These are phyloP conservation scores for Lithobates pipiens DNA, from an alignment of 2,797 vertebrate genomes.

Conservation along the genomic window DNA sequence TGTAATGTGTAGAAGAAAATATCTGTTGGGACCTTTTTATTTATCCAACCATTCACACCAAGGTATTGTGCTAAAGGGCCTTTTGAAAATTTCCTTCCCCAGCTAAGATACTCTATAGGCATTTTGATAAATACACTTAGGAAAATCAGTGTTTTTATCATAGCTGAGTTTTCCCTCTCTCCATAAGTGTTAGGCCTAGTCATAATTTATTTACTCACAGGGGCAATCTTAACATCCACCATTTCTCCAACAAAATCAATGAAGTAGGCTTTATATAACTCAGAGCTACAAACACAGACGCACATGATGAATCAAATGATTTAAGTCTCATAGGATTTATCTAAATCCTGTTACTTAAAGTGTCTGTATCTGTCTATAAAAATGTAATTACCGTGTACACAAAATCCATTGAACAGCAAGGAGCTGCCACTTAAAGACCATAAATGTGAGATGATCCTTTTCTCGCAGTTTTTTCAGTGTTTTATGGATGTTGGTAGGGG, in stretches of 20 bases:
- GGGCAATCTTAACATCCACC: constrained; percentile 8
- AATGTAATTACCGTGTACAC: not conserved
- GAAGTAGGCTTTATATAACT: not conserved
- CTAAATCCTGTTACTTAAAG: constrained; percentile 1
- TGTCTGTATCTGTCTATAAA: constrained; percentile 3
- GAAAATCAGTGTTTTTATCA: not conserved
- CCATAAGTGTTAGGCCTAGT: constrained; percentile 1
- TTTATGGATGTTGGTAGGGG: no score
- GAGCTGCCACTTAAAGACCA: not conserved
- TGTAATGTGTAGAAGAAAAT: no score
- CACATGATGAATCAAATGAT: constrained; percentile 7
- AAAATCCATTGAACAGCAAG: not conserved
- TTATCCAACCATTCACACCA: no score
- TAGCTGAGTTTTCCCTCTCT: no score
- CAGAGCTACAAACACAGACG: not conserved
- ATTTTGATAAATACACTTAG: constrained; percentile 23
- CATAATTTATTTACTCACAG: constrained; percentile 19
- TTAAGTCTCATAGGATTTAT: not conserved
- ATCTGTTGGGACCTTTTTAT: no score
- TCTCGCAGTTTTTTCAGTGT: no score
- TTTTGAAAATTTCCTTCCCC: not conserved
- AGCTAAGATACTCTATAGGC: not conserved
- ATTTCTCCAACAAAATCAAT: not conserved
- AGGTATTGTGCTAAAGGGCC: no score
- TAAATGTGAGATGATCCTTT: no score